phyloP scores from a whole-genome alignment of 1,140 invertebrate genomes.

The Ridgeia piscesae region DNA sequence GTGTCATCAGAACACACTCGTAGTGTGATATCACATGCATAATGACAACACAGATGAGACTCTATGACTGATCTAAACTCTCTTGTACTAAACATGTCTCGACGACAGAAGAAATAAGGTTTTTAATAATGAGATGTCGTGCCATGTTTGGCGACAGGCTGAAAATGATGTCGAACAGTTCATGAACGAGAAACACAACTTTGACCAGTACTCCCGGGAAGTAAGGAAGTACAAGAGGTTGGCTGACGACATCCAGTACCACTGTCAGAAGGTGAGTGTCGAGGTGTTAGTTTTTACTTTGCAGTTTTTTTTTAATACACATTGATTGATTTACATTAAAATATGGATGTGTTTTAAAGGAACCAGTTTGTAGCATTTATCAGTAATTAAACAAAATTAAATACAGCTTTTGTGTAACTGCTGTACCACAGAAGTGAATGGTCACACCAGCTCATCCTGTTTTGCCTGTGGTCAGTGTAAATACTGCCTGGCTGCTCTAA shows the following conservation, averaged over 20 bases:
- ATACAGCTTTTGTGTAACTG: neutral
- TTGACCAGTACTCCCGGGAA: conserved; percentile 55
- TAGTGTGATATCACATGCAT: no score
- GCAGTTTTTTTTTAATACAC: no score
- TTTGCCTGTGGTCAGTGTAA: no score
- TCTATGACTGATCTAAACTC: neutral
- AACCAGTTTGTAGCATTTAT: neutral
- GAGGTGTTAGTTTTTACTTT: neutral
- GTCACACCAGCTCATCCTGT: neutral
- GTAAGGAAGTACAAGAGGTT: conserved; percentile 54
- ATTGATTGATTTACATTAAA: neutral
- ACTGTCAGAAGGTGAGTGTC: conserved; percentile 41
- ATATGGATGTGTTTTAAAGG: neutral
- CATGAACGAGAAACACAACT: conserved; percentile 62
- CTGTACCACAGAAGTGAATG: neutral
- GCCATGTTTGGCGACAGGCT: conserved; percentile 47
- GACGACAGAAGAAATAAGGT: neutral
- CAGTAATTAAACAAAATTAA: neutral
- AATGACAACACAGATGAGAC: neutral
- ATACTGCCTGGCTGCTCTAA: no score
- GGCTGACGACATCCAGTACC: conserved; percentile 55
- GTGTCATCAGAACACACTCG: neutral
- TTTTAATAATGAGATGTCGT: neutral
- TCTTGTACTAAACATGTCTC: neutral
- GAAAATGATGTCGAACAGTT: conserved; percentile 70